Conservation (phyloP, 2,113 vertebrate genomes). For the Cyanoderma ruficeps region DNA sequence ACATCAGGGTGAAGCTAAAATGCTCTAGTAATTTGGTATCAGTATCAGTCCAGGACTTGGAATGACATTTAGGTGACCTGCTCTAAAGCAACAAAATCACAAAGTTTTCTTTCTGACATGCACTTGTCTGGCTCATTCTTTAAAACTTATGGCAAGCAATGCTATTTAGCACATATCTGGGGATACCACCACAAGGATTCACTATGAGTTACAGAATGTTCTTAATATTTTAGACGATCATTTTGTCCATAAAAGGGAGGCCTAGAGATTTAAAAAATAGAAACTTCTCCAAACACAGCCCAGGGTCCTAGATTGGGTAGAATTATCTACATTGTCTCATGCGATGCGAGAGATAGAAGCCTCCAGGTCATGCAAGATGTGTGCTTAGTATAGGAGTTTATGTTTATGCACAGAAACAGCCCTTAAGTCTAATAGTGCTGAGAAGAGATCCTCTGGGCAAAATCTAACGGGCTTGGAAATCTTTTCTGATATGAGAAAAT, state of each 20-base stretch:
- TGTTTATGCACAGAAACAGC: neutral
- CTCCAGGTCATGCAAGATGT: neutral
- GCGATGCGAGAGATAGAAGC: neutral
- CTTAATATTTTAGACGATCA: neutral
- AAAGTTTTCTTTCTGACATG: neutral
- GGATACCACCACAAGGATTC: neutral
- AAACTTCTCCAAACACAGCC: neutral
- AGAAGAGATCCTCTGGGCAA: neutral
- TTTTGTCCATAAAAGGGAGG: neutral
- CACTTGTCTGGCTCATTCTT: neutral
- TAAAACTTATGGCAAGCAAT: neutral
- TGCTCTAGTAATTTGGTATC: neutral
- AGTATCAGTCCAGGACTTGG: neutral
- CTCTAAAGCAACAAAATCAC: neutral
- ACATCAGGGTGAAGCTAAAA: neutral
- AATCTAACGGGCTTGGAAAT: neutral
- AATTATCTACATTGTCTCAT: neutral
- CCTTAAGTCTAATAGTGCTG: neutral
- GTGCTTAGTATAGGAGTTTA: neutral
- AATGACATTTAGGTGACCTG: neutral
- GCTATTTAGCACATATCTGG: neutral
- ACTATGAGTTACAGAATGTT: neutral
- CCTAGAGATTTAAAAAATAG: neutral
- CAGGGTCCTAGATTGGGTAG: neutral
- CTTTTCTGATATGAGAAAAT: neutral